Percentiles rank a stretch among this genome's conserved stretches.
These are phyloP conservation scores for Rhinophrynus dorsalis DNA, from an alignment of 2,797 vertebrate species.

Conservation along the genomic window DNA sequence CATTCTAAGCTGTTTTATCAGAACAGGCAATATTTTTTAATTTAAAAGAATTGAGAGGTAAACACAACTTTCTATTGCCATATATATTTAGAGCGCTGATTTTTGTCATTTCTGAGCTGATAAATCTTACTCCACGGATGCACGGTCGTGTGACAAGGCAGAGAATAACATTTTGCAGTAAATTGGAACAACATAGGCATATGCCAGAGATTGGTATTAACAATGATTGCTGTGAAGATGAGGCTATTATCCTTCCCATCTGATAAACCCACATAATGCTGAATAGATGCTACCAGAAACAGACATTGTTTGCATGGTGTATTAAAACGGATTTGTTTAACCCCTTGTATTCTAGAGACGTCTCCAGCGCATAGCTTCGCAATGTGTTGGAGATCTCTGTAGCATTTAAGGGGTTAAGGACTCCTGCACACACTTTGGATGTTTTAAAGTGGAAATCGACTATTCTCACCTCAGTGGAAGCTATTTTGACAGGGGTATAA, in stretches of 20 bases:
- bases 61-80: conserved; percentile 70
- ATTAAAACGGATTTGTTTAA: no score
- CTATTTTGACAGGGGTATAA: no score
- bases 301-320: conserved; percentile 59
- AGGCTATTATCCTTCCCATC: conserved; percentile 84
- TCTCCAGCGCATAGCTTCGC: no score
- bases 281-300: conserved; percentile 57
- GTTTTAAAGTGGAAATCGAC: no score
- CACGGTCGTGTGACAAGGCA: conserved; percentile 70
- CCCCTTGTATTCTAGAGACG: no score
- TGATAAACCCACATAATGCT: conserved; percentile 76
- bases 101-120: conserved; percentile 78
- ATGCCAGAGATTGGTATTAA: conserved; percentile 82
- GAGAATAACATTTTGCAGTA: conserved; percentile 69
- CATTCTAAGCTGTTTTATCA: conserved; percentile 81
- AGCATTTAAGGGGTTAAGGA: no score
- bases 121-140: conserved; percentile 79
- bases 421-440: no score
- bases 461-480: no score
- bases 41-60: conserved; percentile 78
- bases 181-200: conserved; percentile 72
- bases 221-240: conserved; percentile 91
- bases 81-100: conserved; percentile 74
- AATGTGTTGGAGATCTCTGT: no score
- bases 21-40: conserved; percentile 83